Percentiles rank a stretch among this genome's conserved stretches.
Evolutionary conservation across 1,140 invertebrate genomes (phyloP).

Genomic region (Phenacoccus solenopsis): DNA sequence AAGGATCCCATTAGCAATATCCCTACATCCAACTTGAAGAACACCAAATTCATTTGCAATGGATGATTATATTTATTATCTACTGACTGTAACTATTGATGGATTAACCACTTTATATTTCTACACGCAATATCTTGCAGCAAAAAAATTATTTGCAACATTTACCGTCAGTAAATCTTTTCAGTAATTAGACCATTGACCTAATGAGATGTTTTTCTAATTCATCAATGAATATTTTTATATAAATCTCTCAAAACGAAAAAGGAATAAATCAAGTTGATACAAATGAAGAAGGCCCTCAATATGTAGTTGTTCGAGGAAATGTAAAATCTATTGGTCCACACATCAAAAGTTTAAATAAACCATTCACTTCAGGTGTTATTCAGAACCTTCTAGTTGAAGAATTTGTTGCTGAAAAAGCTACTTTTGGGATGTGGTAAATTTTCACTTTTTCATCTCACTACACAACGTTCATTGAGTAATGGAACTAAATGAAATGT

Average conservation of each 20-base stretch:
- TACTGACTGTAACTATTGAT: not conserved
- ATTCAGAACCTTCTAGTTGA: conserved; percentile 55
- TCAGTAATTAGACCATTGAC: not conserved
- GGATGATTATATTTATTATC: not conserved
- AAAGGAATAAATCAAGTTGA: conserved; percentile 34
- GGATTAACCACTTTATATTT: not conserved
- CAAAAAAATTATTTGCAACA: not conserved
- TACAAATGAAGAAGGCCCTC: conserved; percentile 44
- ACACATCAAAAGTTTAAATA: conserved; percentile 53
- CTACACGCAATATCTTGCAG: not conserved
- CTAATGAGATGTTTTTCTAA: not conserved
- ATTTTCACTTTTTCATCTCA: not conserved
- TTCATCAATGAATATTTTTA: not conserved
- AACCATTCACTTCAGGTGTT: conserved; percentile 53
- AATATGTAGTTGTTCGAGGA: conserved; percentile 56
- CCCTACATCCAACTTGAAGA: too few relatives aligned
- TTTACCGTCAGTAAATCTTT: not conserved
- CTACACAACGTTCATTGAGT: too few relatives aligned
- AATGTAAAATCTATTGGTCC: conserved; percentile 55
- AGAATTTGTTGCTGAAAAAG: conserved; percentile 61
- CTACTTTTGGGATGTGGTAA: conserved; percentile 42
- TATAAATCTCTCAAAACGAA: not conserved
- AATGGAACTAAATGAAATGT: too few relatives aligned
- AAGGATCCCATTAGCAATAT: too few relatives aligned
- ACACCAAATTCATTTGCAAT: too few relatives aligned